Evolutionary conservation across 2,797 vertebrate genomes (phyloP), one percentile per base, ranked within the genome.

Genomic region (Manis javanica): DNA sequence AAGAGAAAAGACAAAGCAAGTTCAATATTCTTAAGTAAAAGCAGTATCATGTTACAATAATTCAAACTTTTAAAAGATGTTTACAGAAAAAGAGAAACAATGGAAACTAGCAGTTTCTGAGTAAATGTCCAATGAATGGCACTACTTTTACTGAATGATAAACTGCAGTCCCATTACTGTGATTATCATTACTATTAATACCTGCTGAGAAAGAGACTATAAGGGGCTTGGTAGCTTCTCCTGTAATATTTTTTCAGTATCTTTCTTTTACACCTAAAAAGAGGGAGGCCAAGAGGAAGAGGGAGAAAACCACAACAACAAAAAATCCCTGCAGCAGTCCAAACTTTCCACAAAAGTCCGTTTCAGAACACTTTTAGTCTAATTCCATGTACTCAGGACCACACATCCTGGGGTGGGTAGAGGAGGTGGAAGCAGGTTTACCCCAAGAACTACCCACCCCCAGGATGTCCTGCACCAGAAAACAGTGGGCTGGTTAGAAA

Each of bases 1-100:
- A 69, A 69, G 23, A 75, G 19, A 49, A 49, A 74, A 12, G 94
- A 90, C 61, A 97, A 97, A 96, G 61, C 15, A 89, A 97, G 74
- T 95, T 82, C 94, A 97, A 94, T 59, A 86, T 0, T 79, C 46
- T 96, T 82, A 85, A 57, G 34, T 57, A 61, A 90, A 88, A 85
- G 29, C 3, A 34, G 0, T 34, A 34, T 77, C 4, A 37, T 46
- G 34, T 34, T 14, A 53, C 12, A 87, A 31, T 6, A 29, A 75
- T 77, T 78, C 42, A 75, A 63, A 72, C 5, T 26, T 72, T 51
- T 71, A 63, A 83, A 87, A 79, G 7, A 59, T 46, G 66, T 49
- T 57, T 78, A 95, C 59, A 64, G 2, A 37, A 57, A 90, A 90
- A 37, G 6, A 29, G 26, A 93, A 71, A 79, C 3, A 72, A 84